phyloP scores from a whole-genome alignment of 2,113 vertebrate genomes.

The Cynopterus brachyotis region DNA sequence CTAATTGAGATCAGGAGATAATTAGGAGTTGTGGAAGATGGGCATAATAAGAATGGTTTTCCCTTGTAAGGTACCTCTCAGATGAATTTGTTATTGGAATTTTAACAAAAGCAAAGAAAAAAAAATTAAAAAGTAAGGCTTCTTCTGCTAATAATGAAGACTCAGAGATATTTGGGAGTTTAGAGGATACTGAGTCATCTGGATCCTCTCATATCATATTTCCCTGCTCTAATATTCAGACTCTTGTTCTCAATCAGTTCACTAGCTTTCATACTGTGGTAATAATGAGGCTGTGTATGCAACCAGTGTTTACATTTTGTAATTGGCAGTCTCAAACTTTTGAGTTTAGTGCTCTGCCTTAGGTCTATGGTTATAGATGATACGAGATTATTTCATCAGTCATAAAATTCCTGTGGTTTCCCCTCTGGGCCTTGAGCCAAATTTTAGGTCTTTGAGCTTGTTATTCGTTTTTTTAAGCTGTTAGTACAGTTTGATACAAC shows the following conservation, averaged over 20 bases:
- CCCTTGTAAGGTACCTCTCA: not conserved
- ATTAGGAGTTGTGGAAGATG: constrained; percentile 3
- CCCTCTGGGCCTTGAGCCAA: not conserved
- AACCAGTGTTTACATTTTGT: not conserved
- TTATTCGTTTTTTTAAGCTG: not conserved
- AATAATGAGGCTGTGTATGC: not conserved
- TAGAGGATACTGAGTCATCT: fast-evolving
- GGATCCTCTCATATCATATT: not conserved
- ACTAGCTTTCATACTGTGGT: not conserved
- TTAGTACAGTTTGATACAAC: not conserved
- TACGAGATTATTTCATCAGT: not conserved
- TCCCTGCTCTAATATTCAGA: not conserved
- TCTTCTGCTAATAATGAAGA: not conserved
- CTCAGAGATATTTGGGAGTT: not conserved
- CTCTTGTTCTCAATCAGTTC: not conserved
- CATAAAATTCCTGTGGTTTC: not conserved
- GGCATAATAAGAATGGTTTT: not conserved
- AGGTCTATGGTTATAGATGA: not conserved
- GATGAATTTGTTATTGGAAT: not conserved
- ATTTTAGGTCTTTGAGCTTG: not conserved
- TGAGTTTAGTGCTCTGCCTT: not conserved
- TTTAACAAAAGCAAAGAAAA: not conserved
- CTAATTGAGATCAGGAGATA: constrained; percentile 45
- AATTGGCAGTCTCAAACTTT: not conserved
- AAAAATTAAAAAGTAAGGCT: not conserved